Conservation (phyloP, 2,888 invertebrate species). For the Tenthredo amoena region DNA sequence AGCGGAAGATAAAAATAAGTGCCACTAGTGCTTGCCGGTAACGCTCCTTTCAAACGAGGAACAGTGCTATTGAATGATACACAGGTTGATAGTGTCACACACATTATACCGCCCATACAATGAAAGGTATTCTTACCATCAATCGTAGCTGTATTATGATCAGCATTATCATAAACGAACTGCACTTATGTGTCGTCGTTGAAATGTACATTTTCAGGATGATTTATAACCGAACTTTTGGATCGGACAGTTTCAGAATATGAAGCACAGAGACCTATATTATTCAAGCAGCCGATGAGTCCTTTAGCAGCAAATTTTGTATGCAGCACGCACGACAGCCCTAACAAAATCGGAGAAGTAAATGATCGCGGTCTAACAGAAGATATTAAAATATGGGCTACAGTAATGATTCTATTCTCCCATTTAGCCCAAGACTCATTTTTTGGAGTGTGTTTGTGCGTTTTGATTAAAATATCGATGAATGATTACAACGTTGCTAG, state of each 20-base stretch:
- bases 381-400: slow-evolving; percentile 50
- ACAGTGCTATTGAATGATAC: slow-evolving; percentile 55
- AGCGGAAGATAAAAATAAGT: slow-evolving; percentile 62
- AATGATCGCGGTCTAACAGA: slow-evolving; percentile 53
- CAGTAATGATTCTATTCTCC: slow-evolving; percentile 36
- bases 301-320: slow-evolving; percentile 53
- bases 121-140: slow-evolving; percentile 66
- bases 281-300: slow-evolving; percentile 49
- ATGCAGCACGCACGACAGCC: slow-evolving; percentile 46
- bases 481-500: slow-evolving; percentile 44
- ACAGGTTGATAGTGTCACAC: slow-evolving; percentile 60
- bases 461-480: slow-evolving; percentile 51
- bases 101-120: slow-evolving; percentile 65
- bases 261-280: slow-evolving; percentile 54
- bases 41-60: slow-evolving; percentile 62
- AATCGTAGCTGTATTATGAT: slow-evolving; percentile 64
- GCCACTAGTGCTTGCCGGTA: slow-evolving; percentile 61
- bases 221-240: slow-evolving; percentile 49
- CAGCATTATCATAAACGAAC: slow-evolving; percentile 70
- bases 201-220: slow-evolving; percentile 55
- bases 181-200: slow-evolving; percentile 61
- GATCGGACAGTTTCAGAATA: slow-evolving; percentile 52
- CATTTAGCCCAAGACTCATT: slow-evolving; percentile 22
- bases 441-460: slow-evolving; percentile 31
- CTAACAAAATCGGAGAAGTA: slow-evolving; percentile 50